phyloP scores from a whole-genome alignment of 1,140 invertebrate genomes.

The Druon quercuslanigerum region DNA sequence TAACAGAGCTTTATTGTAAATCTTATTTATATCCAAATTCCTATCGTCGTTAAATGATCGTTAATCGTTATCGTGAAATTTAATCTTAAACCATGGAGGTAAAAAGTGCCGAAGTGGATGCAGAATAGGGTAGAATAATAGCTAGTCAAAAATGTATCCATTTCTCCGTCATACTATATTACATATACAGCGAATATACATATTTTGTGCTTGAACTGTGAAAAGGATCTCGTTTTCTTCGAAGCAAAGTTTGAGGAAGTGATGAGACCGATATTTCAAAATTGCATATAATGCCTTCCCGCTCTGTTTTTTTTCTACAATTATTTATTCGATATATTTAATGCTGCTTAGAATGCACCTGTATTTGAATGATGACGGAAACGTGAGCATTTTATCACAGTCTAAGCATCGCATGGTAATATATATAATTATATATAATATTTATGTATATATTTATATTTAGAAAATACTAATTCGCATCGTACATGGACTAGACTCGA shows the following conservation, averaged over 20 bases:
- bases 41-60: not conserved
- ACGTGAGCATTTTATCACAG: conserved; percentile 70
- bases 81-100: not conserved
- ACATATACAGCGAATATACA: conserved; percentile 70
- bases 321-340: conserved; percentile 25
- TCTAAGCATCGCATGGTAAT: conserved; percentile 66
- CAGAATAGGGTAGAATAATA: conserved; percentile 28
- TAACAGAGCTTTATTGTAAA: not conserved
- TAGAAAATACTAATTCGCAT: conserved; percentile 69
- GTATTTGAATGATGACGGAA: conserved; percentile 55
- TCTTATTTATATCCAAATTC: not conserved
- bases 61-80: not conserved
- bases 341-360: conserved; percentile 39
- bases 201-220: conserved; percentile 69
- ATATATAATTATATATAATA: conserved; percentile 38
- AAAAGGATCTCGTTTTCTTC: conserved; percentile 63
- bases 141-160: conserved; percentile 45
- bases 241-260: conserved; percentile 43
- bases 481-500: conserved; percentile 76
- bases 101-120: conserved; percentile 3
- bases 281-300: conserved; percentile 16
- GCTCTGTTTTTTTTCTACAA: conserved; percentile 6
- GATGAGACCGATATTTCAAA: conserved; percentile 28
- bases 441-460: conserved; percentile 30
- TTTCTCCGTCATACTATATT: conserved; percentile 53